phyloP scores from a whole-genome alignment of 2,888 invertebrate genomes.

The Xestia sexstrigata region DNA sequence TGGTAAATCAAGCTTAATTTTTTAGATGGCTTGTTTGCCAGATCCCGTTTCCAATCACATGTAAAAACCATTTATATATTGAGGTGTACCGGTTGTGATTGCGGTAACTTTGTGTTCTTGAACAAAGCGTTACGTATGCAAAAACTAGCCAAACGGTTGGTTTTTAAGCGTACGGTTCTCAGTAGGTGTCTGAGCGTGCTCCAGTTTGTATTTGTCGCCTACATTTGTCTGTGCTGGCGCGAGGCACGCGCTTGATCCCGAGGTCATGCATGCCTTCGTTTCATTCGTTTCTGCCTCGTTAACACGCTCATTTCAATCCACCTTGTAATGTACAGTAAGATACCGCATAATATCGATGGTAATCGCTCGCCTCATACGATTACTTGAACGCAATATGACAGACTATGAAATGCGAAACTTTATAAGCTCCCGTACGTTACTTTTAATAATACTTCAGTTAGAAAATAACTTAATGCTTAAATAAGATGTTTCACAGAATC shows the following conservation, averaged over 20 bases:
- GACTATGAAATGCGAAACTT: slow-evolving; percentile 37
- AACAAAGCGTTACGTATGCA: slow-evolving; percentile 52
- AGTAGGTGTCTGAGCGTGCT: slow-evolving; percentile 63
- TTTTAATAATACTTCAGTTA: slow-evolving; percentile 5
- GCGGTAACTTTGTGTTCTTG: slow-evolving; percentile 55
- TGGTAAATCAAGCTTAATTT: slow-evolving; percentile 49
- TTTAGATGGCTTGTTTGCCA: slow-evolving; percentile 47
- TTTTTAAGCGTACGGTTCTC: slow-evolving; percentile 40
- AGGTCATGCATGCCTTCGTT: slow-evolving; percentile 78
- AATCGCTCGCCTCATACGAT: slow-evolving; percentile 61
- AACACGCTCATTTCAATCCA: slow-evolving; percentile 78
- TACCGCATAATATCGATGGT: slow-evolving; percentile 68
- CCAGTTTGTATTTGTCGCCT: slow-evolving; percentile 76
- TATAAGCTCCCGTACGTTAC: slow-evolving; percentile 13
- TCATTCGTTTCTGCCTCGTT: slow-evolving; percentile 80
- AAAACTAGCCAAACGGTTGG: slow-evolving; percentile 49
- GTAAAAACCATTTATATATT: slow-evolving; percentile 54
- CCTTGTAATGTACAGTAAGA: slow-evolving; percentile 72
- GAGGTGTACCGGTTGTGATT: slow-evolving; percentile 59
- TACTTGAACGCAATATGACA: slow-evolving; percentile 48
- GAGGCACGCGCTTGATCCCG: slow-evolving; percentile 80
- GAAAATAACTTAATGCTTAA: background rate
- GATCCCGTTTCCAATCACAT: slow-evolving; percentile 59
- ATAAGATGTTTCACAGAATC: slow-evolving; percentile 21
- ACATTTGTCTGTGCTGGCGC: slow-evolving; percentile 74